Evolutionary conservation across 2,888 invertebrate species (phyloP).

Genomic region (Macropis europaea): DNA sequence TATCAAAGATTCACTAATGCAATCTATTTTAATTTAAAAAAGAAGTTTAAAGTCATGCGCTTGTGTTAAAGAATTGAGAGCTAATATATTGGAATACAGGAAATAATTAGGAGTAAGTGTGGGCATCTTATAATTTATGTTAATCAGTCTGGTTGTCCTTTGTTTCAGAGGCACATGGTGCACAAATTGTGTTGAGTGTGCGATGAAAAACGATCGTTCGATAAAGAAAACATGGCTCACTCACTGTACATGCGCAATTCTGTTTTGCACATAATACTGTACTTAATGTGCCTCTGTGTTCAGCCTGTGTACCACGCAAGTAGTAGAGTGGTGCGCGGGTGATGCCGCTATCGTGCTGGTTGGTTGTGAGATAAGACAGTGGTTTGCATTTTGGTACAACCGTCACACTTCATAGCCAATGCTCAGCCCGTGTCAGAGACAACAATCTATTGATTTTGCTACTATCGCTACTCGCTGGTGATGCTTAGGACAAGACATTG

Average conservation of each 20-base stretch:
- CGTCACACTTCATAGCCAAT: conserved; percentile 76
- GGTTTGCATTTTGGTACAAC: conserved; percentile 68
- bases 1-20: conserved; percentile 56
- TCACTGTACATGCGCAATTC: conserved; percentile 77
- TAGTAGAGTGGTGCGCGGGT: conserved; percentile 75
- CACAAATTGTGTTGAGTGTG: conserved; percentile 79
- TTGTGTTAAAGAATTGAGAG: conserved; percentile 72
- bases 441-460: conserved; percentile 80
- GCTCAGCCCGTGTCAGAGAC: conserved; percentile 77
- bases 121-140: conserved; percentile 78
- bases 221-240: conserved; percentile 75
- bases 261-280: conserved; percentile 65
- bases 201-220: conserved; percentile 74
- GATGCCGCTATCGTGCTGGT: conserved; percentile 69
- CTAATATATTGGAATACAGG: conserved; percentile 39
- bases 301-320: conserved; percentile 75
- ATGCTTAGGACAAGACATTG: conserved; percentile 74
- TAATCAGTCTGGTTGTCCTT: conserved; percentile 82
- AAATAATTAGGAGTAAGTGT: conserved; percentile 66
- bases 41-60: conserved; percentile 33
- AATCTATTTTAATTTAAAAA: conserved; percentile 55
- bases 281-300: conserved; percentile 78
- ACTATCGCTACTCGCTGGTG: conserved; percentile 78
- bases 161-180: conserved; percentile 92
- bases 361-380: conserved; percentile 73